Evolutionary conservation across 1,140 invertebrate species (phyloP).

Genomic region (Tetragnatha versicolor): DNA sequence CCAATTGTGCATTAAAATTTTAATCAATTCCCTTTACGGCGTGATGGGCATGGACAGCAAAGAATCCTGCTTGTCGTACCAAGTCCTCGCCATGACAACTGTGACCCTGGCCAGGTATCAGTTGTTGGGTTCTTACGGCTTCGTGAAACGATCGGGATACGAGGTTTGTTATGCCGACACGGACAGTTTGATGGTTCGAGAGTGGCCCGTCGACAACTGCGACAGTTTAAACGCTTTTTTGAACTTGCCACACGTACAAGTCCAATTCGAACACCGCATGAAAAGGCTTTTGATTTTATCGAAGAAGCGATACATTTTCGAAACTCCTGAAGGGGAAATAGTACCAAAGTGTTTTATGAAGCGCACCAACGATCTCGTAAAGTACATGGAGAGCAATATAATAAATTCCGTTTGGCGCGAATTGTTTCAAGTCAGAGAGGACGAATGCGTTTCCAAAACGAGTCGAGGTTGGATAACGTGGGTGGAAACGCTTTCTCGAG

Average conservation of each 20-base stretch:
- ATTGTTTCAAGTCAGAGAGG: neutral
- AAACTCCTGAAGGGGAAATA: neutral
- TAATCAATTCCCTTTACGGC: slow-evolving; percentile 29
- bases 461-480: slow-evolving; percentile 33
- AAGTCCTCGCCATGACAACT: neutral
- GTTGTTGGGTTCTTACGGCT: slow-evolving; percentile 16
- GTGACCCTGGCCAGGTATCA: slow-evolving; percentile 13
- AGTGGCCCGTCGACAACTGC: neutral
- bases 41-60: slow-evolving; percentile 14
- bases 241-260: neutral
- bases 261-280: slow-evolving; percentile 14
- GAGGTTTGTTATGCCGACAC: slow-evolving; percentile 7
- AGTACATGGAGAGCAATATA: neutral
- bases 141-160: neutral
- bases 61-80: slow-evolving; percentile 10
- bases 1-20: slow-evolving; percentile 18
- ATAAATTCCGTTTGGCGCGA: neutral
- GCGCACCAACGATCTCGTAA: neutral
- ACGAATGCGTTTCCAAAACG: neutral
- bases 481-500: neutral
- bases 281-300: neutral
- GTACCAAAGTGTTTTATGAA: slow-evolving; percentile 14
- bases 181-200: slow-evolving; percentile 4
- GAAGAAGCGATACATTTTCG: neutral
- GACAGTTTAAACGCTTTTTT: neutral